phyloP scores from a whole-genome alignment of 2,888 invertebrate species.

The Dynastes tityus region DNA sequence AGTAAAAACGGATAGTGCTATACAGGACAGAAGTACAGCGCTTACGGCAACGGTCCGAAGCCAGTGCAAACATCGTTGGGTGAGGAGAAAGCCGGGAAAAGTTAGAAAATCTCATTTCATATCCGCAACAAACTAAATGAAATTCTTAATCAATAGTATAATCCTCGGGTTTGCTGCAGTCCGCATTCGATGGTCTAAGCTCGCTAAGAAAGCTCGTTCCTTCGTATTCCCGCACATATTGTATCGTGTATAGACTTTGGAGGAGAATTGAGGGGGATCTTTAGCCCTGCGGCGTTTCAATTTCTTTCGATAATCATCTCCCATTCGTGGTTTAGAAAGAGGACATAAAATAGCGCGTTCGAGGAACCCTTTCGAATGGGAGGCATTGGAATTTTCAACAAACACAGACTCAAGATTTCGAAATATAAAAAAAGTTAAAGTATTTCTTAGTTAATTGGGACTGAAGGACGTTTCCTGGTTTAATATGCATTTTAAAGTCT shows the following conservation, averaged over 20 bases:
- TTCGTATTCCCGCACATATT: background rate
- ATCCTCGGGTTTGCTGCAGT: conserved; percentile 1
- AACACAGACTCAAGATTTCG: no score
- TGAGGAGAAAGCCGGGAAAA: background rate
- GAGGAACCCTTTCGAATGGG: background rate
- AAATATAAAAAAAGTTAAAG: no score
- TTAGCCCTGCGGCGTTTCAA: background rate
- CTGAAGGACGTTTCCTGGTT: no score
- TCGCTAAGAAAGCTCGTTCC: background rate
- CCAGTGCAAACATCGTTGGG: background rate
- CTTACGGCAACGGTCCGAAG: background rate
- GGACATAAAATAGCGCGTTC: background rate
- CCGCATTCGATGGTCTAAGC: conserved; percentile 5
- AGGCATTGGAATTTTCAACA: no score
- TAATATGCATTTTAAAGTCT: no score
- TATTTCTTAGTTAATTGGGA: no score
- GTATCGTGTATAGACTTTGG: background rate
- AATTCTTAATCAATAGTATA: conserved; percentile 40
- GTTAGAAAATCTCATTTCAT: conserved; percentile 39
- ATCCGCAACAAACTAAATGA: conserved; percentile 40
- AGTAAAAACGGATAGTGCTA: background rate
- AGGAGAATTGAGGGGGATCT: background rate
- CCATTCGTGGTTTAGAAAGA: background rate
- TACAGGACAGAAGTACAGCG: background rate
- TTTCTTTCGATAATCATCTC: conserved; percentile 22